A percentile compares a stretch with the other conserved stretches of the same genome.
Evolutionary conservation across 1,140 invertebrate genomes (phyloP).

Genomic region (Cephus cinctus): DNA sequence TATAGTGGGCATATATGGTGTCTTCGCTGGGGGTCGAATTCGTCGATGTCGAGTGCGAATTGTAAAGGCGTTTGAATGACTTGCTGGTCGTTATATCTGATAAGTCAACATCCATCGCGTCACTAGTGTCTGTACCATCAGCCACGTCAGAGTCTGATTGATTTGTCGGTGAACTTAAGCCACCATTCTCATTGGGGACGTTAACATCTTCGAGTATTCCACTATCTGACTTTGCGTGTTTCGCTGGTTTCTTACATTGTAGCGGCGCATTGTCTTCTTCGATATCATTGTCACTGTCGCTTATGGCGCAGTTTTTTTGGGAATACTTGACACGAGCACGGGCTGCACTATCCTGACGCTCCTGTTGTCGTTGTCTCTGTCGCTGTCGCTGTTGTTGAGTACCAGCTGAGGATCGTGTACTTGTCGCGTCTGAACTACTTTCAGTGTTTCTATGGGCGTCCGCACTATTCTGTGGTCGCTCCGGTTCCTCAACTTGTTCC

Average conservation of each 20-base stretch:
- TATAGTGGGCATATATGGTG: constrained; percentile 21
- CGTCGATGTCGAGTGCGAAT: no score
- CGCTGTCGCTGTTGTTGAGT: constrained; percentile 16
- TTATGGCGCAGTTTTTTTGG: no score
- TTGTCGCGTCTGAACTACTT: no score
- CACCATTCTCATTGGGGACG: constrained; percentile 22
- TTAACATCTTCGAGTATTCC: constrained; percentile 48
- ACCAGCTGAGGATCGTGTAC: no score
- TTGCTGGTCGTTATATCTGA: constrained; percentile 4
- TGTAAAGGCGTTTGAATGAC: constrained; percentile 12
- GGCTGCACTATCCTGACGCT: no score
- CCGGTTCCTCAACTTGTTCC: no score
- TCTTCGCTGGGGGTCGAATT: constrained; percentile 11
- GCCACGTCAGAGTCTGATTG: background rate
- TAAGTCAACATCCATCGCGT: constrained; percentile 5
- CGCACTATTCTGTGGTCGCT: no score
- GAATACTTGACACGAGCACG: no score
- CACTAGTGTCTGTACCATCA: constrained; percentile 4
- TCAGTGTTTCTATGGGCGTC: no score
- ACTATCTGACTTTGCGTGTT: constrained; percentile 62
- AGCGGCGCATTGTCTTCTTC: constrained; percentile 19
- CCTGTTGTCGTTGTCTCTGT: constrained; percentile 3
- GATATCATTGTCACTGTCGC: constrained; percentile 23
- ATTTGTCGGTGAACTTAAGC: constrained; percentile 7
- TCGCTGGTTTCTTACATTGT: constrained; percentile 36